phyloP scores from a whole-genome alignment of 2,888 invertebrate species.

The Dinocampus coccinellae region DNA sequence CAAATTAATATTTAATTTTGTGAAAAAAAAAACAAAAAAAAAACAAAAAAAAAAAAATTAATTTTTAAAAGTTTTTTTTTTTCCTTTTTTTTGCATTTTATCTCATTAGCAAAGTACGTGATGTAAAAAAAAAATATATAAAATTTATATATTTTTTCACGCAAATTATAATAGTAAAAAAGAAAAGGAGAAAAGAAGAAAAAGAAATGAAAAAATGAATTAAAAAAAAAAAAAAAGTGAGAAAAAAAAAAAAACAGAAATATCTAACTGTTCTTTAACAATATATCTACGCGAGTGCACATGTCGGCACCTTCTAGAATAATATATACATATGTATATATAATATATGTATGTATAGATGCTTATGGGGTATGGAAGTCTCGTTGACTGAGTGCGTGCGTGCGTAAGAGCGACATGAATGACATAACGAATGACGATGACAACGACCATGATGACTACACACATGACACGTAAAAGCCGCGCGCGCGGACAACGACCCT shows the following conservation, averaged over 20 bases:
- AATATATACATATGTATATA: conserved; percentile 12
- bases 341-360: not conserved
- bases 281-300: conserved; percentile 23
- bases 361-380: conserved; percentile 8
- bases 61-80: too few relatives aligned
- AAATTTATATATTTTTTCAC: too few relatives aligned
- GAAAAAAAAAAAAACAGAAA: conserved; percentile 8
- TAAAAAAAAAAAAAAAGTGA: not conserved
- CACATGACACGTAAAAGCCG: conserved; percentile 39
- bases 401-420: conserved; percentile 68
- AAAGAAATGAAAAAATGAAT: not conserved
- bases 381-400: conserved; percentile 51
- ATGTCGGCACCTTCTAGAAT: conserved; percentile 18
- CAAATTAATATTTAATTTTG: too few relatives aligned
- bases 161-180: too few relatives aligned
- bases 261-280: conserved; percentile 63
- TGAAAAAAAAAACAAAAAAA: too few relatives aligned
- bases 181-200: too few relatives aligned
- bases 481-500: conserved; percentile 61
- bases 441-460: conserved; percentile 35
- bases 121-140: too few relatives aligned
- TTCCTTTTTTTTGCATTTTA: too few relatives aligned
- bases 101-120: too few relatives aligned
- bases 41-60: too few relatives aligned
- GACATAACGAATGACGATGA: conserved; percentile 60